These are phyloP conservation scores for Aplysina aerophoba DNA, from an alignment of 37 sponge, comb jelly and placozoan genomes.

Conservation along the genomic window DNA sequence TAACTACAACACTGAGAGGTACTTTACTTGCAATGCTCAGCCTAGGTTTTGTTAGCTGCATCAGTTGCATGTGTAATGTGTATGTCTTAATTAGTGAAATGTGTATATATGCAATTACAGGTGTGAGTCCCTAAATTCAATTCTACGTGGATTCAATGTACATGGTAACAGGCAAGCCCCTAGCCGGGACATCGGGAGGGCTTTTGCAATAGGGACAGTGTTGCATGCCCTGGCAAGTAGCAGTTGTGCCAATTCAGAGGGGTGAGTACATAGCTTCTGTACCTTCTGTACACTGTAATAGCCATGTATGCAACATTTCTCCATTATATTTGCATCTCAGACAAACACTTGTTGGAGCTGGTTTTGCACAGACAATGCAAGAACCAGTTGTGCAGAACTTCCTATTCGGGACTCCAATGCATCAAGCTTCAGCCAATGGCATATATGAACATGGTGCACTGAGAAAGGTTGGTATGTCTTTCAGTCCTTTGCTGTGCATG, in stretches of 20 bases:
- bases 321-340: constrained; percentile 5
- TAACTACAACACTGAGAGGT: constrained; percentile 67
- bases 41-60: no score
- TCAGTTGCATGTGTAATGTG: no score
- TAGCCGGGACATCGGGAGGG: constrained; percentile 47
- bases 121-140: constrained; percentile 42
- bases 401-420: constrained; percentile 20
- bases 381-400: constrained; percentile 11
- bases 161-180: constrained; percentile 48
- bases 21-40: neutral
- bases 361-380: neutral
- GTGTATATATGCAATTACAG: no score
- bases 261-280: neutral
- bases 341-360: no score
- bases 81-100: no score
- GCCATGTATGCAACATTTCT: neutral
- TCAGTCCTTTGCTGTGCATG: no score
- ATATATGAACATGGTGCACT: constrained; percentile 35
- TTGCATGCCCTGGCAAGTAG: constrained; percentile 36
- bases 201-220: constrained; percentile 18
- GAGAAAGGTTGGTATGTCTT: no score
- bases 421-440: neutral
- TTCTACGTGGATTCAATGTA: constrained; percentile 36
- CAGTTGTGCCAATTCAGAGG: neutral
- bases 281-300: neutral